Percentiles rank a stretch among this genome's conserved stretches.
Evolutionary conservation across 1,140 invertebrate species (phyloP).

Genomic region (Coelopa frigida): DNA sequence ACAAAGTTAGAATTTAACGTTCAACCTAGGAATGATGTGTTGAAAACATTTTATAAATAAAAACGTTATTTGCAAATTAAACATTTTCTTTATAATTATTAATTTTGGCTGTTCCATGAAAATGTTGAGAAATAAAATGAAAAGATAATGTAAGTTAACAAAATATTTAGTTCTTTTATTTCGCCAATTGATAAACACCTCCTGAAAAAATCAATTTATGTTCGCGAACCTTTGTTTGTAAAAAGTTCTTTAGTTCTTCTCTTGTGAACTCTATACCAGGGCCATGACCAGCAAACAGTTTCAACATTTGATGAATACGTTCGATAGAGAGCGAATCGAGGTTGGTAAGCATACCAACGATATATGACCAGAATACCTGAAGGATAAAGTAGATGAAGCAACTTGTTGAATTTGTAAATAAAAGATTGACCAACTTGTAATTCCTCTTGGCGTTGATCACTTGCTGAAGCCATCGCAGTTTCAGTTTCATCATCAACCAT

Average conservation of each 20-base stretch:
- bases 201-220: constrained; percentile 78
- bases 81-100: too few relatives aligned
- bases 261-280: constrained; percentile 80
- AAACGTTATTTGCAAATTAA: too few relatives aligned
- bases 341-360: constrained; percentile 94
- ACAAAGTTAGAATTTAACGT: too few relatives aligned
- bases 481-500: constrained; percentile 85
- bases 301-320: constrained; percentile 92
- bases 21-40: too few relatives aligned
- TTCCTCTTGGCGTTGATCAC: constrained; percentile 88
- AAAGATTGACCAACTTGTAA: constrained; percentile 59
- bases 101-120: too few relatives aligned
- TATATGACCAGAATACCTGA: constrained; percentile 88
- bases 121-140: too few relatives aligned
- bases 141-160: too few relatives aligned
- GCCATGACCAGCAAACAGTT: constrained; percentile 89
- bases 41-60: too few relatives aligned
- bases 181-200: constrained; percentile 81
- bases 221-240: constrained; percentile 88
- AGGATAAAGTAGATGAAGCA: too few relatives aligned
- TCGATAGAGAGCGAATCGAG: constrained; percentile 87
- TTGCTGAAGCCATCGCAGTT: constrained; percentile 86
- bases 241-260: constrained; percentile 79
- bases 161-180: constrained; percentile 45
- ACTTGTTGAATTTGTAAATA: too few relatives aligned